Conservation (phyloP, 1,140 invertebrate genomes). For the Heliconius hermathena region DNA sequence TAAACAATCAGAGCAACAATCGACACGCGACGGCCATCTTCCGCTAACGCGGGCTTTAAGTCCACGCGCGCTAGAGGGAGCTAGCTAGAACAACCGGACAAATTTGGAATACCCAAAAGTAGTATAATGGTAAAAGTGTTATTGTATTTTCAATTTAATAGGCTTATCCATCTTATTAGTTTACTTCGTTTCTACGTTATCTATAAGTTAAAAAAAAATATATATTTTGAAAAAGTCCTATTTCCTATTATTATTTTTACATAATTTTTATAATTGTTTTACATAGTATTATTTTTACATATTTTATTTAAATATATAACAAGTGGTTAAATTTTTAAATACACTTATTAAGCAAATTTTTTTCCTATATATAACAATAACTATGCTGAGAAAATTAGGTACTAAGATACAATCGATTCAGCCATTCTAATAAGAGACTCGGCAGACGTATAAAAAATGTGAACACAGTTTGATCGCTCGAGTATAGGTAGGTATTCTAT, state of each 20-base stretch:
- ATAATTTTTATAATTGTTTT: background rate
- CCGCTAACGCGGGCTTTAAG: slow-evolving; percentile 69
- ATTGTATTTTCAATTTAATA: slow-evolving; percentile 4
- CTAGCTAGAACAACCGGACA: slow-evolving; percentile 10
- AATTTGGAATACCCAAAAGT: slow-evolving; percentile 3
- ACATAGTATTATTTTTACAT: background rate
- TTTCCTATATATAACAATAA: background rate
- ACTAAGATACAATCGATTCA: background rate
- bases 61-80: slow-evolving; percentile 64
- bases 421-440: background rate
- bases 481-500: slow-evolving; percentile 1
- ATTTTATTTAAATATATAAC: background rate
- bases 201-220: background rate
- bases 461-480: slow-evolving; percentile 8
- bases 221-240: background rate
- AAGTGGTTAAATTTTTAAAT: no score
- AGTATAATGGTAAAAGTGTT: background rate
- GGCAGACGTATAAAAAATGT: slow-evolving; percentile 13
- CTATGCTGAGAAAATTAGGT: background rate
- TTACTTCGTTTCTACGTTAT: background rate
- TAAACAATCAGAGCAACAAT: slow-evolving; percentile 75
- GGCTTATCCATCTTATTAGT: background rate
- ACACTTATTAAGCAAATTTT: background rate
- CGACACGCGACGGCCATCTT: slow-evolving; percentile 78
- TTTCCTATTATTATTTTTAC: background rate